Base-by-base conservation (phyloP, 2,888 invertebrate genomes). In the Eucriotettix oculatus region DNA sequence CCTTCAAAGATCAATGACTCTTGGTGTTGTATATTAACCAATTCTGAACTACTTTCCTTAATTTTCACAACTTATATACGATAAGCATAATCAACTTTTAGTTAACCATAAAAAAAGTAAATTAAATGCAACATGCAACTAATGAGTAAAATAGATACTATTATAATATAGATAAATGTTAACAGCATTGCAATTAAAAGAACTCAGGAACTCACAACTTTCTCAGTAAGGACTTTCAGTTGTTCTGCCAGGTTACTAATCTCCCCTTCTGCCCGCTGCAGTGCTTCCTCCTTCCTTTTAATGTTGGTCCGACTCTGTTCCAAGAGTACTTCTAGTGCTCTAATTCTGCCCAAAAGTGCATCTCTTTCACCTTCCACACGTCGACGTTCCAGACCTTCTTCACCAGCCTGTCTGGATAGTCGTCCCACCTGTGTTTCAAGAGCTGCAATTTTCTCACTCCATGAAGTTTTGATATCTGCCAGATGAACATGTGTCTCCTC, bases 381-480 rank as follows among this genome's bases (percentile, higher is more conserved):
- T 67, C 90, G 78, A 65, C 90, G 80, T 70, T 90, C 90, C 9
- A 85, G 79, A 40, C 89, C 87, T 72, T 90, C 90, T 68, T 87
- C 92, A 52, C 86, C 91, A 43, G 87, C 89, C 72, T 88, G 90
- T 61, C 88, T 79, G 66, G 88, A 89, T 62, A 90, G 74, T 63
- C 90, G 82, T 67, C 87, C 87, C 64, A 87, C 85, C 81, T 94
- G 93, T n/a, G 90, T 90, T 72, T 94, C 93, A 52, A 93, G 74
- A 1, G 87, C 84, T 16, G 90, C 83, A 67, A 93, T 93, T 72
- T 92, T 91, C 14, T 89, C 87, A 68, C 91, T 92, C 93, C 93
- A 93, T 0, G 89, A 88, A 1, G 89, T 88, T 72, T 94, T 93
- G 65, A 93, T 90, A 68, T 93, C 91, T 0, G 88, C 86, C 43